Evolutionary conservation across 2,888 invertebrate genomes (phyloP).

Genomic region (Icerya purchasi): DNA sequence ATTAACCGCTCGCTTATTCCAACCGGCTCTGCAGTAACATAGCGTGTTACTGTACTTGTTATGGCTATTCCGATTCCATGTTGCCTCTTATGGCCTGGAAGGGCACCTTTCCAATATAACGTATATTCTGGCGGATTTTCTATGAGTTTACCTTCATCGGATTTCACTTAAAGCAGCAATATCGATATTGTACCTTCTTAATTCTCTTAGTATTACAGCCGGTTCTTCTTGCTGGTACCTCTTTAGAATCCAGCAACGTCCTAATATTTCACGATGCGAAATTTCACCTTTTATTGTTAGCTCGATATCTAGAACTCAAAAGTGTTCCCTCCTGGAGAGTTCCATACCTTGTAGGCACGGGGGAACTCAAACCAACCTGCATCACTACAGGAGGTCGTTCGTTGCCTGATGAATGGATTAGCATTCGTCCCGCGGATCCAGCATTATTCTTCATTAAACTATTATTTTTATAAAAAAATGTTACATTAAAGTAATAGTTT

Average conservation of each 20-base stretch:
- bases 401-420: background rate
- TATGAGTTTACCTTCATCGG: background rate
- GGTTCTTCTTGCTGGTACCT: background rate
- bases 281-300: background rate
- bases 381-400: background rate
- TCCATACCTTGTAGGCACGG: background rate
- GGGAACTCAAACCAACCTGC: background rate
- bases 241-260: background rate
- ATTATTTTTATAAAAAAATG: too few species aligned
- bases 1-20: background rate
- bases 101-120: background rate
- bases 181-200: background rate
- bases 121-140: too few species aligned
- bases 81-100: background rate
- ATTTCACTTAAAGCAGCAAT: background rate
- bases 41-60: background rate
- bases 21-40: background rate
- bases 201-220: background rate
- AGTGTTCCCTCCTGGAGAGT: background rate
- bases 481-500: too few species aligned
- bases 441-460: background rate
- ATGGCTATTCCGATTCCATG: background rate
- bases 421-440: too few species aligned
- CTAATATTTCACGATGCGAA: background rate
- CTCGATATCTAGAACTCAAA: background rate